phyloP scores from a whole-genome alignment of 64 coral and sea anemone genomes.

The Astreopora myriophthalma region DNA sequence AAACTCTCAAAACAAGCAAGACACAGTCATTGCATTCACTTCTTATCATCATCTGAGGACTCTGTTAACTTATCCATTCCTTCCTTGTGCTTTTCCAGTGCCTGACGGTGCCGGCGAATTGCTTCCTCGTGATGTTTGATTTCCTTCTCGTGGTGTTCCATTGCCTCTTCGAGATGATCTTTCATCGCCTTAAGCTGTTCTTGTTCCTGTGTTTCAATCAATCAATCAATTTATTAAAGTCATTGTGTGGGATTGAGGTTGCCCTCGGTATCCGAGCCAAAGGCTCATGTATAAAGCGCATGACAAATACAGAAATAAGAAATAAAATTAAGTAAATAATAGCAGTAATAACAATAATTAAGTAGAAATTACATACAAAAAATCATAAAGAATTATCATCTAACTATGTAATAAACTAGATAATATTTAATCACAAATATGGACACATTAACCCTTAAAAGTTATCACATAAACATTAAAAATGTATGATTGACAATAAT shows the following conservation, averaged over 20 bases:
- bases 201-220: conserved; percentile 32
- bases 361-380: too few relatives aligned
- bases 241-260: too few relatives aligned
- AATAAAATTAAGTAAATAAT: too few relatives aligned
- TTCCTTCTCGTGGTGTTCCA: conserved; percentile 57
- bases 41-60: not conserved
- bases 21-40: not conserved
- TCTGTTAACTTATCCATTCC: conserved; percentile 6
- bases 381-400: too few relatives aligned
- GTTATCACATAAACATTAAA: too few relatives aligned
- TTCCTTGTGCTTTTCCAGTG: conserved; percentile 46
- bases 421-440: too few relatives aligned
- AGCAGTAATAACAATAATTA: too few relatives aligned
- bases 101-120: conserved; percentile 61
- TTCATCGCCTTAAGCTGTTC: conserved; percentile 57
- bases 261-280: too few relatives aligned
- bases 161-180: conserved; percentile 41
- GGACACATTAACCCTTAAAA: too few relatives aligned
- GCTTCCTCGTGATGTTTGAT: conserved; percentile 69
- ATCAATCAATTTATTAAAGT: not conserved
- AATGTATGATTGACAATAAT: not conserved
- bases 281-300: too few relatives aligned
- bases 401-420: too few relatives aligned
- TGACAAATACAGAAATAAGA: too few relatives aligned
- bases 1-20: not conserved